Evolutionary conservation across 1,140 invertebrate species (phyloP), one percentile per base, ranked within the genome.

Genomic region (Hyles euphorbiae): DNA sequence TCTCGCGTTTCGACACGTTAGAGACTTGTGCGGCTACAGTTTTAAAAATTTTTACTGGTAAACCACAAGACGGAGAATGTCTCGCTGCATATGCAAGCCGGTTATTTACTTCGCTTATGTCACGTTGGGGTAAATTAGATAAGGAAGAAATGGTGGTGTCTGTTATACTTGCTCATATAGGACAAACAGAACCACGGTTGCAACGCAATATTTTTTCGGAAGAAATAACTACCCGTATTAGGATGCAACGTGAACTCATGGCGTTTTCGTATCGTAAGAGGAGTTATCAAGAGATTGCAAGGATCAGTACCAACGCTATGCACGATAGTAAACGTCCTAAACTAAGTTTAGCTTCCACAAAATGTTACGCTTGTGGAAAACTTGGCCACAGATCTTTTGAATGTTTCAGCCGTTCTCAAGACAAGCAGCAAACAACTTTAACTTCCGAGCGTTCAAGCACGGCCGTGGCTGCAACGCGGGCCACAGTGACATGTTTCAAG

Each of bases 21-120:
- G 65, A 67, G 50, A 67, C 60, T 34, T 32, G 46, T 51, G 60
- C 60, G 46, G 54, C 57, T 3, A 57, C 60, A 5, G 5, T 62
- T 10, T 52, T 62, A 45, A 56, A 65, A 6, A 56, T 53, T 34
- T 12, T 56, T 56, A 53, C 44, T 53, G 34, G 57, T 53, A 61
- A 56, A 53, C 57, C 64, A 2, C 56, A 60, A 49, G 60, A 66
- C 40, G 57, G 60, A 9, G 57, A 66, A 59, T 53, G 60, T 50
- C 53, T 62, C 11, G 52, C 53, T 50, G 53, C 60, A 53, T 66
- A 62, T 57, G 64, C 64, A 44, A 66, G 60, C 11, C 59, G 60
- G 48, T 48, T 66, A 43, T 57, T 61, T 49, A 65, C 56, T 53
- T 56, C 11, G 43, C 52, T 65, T 12, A 56, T 58, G 51, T 34